Evolutionary conservation across 2,888 invertebrate species (phyloP).

Genomic region (Cyclophora albipunctata): DNA sequence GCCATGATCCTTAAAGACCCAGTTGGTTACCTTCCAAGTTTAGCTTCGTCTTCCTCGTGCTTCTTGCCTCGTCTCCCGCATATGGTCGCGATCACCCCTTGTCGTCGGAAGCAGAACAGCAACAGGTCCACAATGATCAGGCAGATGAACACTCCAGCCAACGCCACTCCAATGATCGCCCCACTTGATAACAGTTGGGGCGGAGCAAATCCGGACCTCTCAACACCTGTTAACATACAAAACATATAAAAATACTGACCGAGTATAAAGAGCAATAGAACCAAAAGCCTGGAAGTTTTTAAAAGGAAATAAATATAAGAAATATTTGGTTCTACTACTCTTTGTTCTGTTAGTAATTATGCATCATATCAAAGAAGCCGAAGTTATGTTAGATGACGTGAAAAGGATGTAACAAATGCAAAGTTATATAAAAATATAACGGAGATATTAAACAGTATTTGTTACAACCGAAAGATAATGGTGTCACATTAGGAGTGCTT

Average conservation of each 20-base stretch:
- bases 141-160: constrained; percentile 86
- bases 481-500: constrained; percentile 65
- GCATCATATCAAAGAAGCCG: constrained; percentile 61
- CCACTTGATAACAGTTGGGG: constrained; percentile 79
- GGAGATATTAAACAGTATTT: constrained; percentile 27
- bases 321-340: constrained; percentile 49
- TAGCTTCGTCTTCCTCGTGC: constrained; percentile 86
- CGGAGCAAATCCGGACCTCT: constrained; percentile 63
- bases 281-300: constrained; percentile 12
- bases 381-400: constrained; percentile 60
- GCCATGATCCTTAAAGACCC: too few species aligned
- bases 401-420: constrained; percentile 60
- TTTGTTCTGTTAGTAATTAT: constrained; percentile 55
- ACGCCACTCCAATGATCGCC: constrained; percentile 89
- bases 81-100: constrained; percentile 81
- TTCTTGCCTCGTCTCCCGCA: constrained; percentile 81
- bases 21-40: constrained; percentile 83
- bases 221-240: constrained; percentile 54
- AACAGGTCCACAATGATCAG: constrained; percentile 89
- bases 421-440: constrained; percentile 3
- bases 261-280: constrained; percentile 50
- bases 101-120: constrained; percentile 81
- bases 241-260: constrained; percentile 15
- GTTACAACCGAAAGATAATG: constrained; percentile 49
- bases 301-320: constrained; percentile 6